Conservation (phyloP, 2,888 invertebrate genomes). For the Nomada fabriciana region DNA sequence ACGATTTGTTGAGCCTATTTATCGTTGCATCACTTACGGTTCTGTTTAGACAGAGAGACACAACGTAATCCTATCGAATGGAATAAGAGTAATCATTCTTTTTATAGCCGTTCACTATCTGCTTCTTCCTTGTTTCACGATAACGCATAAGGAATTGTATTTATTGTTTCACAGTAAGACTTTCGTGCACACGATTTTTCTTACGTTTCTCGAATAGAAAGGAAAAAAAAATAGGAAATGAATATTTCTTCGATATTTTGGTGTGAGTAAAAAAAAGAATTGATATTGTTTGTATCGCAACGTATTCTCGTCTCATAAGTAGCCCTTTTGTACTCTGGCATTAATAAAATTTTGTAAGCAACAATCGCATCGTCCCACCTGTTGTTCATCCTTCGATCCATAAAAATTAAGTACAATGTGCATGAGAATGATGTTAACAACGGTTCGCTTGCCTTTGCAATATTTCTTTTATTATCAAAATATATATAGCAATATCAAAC, state of each 20-base stretch:
- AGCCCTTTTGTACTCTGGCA: constrained; percentile 83
- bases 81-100: constrained; percentile 31
- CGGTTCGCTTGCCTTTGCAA: background rate
- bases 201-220: constrained; percentile 43
- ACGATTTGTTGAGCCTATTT: constrained; percentile 52
- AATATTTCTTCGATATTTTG: constrained; percentile 67
- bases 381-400: background rate
- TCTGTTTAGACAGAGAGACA: constrained; percentile 13
- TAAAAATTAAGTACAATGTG: background rate
- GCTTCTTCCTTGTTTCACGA: constrained; percentile 61
- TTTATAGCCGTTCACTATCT: constrained; percentile 18
- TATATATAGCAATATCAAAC: constrained; percentile 19
- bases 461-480: constrained; percentile 50
- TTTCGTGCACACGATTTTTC: constrained; percentile 58
- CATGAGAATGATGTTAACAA: background rate
- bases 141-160: constrained; percentile 71
- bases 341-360: constrained; percentile 79
- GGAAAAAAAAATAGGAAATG: background rate
- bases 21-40: constrained; percentile 48
- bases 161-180: constrained; percentile 71
- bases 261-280: constrained; percentile 72
- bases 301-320: constrained; percentile 71
- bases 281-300: constrained; percentile 74
- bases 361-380: constrained; percentile 35
- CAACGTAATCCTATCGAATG: constrained; percentile 20